Evolutionary conservation across 1,140 invertebrate genomes (phyloP).

Genomic region (Aleiodes sp.): DNA sequence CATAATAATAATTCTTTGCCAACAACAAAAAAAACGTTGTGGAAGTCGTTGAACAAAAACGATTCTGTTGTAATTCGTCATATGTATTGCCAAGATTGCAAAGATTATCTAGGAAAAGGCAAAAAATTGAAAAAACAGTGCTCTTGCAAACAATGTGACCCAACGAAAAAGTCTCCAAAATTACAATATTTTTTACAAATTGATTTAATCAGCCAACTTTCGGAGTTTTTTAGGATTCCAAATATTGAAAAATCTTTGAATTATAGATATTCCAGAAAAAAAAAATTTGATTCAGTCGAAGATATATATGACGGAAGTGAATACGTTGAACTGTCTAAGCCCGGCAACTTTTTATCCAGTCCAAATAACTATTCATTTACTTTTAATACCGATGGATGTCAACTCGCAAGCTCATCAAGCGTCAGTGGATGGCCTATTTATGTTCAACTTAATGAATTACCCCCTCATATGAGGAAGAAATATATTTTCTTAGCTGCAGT

Average conservation of each 20-base stretch:
- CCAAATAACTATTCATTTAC: slow-evolving; percentile 30
- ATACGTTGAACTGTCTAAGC: neutral
- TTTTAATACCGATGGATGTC: slow-evolving; percentile 25
- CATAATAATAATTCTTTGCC: neutral
- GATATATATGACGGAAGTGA: slow-evolving; percentile 33
- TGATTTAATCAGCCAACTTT: slow-evolving; percentile 27
- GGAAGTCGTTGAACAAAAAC: neutral
- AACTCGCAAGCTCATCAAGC: slow-evolving; percentile 18
- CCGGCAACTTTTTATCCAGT: slow-evolving; percentile 4
- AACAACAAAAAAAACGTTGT: slow-evolving; percentile 11
- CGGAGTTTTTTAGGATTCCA: neutral
- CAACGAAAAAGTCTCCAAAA: neutral
- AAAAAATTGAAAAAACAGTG: slow-evolving; percentile 19
- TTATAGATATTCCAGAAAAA: slow-evolving; percentile 20
- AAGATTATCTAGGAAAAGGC: neutral
- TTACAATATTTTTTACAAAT: slow-evolving; percentile 20
- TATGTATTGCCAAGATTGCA: slow-evolving; percentile 24
- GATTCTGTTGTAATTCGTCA: neutral
- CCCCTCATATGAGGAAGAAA: slow-evolving; percentile 27
- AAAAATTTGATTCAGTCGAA: slow-evolving; percentile 16
- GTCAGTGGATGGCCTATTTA: slow-evolving; percentile 31
- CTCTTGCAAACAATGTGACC: slow-evolving; percentile 29
- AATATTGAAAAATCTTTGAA: neutral
- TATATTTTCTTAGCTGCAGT: slow-evolving; percentile 33
- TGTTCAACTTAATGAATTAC: slow-evolving; percentile 36